A percentile compares a stretch with the other conserved stretches of the same genome.
Evolutionary conservation across 2,113 vertebrate genomes (phyloP).

Genomic region (Centropristis striata): DNA sequence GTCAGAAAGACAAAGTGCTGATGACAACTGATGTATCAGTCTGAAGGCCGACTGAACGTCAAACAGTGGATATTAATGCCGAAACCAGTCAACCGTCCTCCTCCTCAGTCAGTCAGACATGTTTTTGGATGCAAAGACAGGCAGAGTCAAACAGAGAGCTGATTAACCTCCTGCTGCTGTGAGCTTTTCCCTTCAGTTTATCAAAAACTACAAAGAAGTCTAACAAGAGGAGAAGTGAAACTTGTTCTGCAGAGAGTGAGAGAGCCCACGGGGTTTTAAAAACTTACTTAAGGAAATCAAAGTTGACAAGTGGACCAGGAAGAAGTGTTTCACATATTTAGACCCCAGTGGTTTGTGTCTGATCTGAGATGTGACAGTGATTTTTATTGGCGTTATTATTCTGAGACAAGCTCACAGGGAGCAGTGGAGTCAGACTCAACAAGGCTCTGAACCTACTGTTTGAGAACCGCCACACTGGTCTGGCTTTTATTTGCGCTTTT

Average conservation of each 20-base stretch:
- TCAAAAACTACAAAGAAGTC: constrained; percentile 5
- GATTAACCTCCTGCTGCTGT: constrained; percentile 33
- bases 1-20: neutral
- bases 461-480: neutral
- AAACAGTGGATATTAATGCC: constrained; percentile 20
- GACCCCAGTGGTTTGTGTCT: constrained; percentile 20
- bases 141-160: constrained; percentile 26
- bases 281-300: constrained; percentile 24
- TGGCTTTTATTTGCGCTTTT: neutral
- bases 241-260: neutral
- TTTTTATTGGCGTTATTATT: constrained; percentile 31
- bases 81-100: neutral
- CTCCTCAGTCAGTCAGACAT: constrained; percentile 22
- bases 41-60: constrained; percentile 2
- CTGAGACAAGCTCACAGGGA: neutral
- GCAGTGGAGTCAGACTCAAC: neutral
- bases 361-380: constrained; percentile 35
- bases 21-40: constrained; percentile 26
- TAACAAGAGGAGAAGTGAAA: neutral
- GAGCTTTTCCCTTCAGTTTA: neutral
- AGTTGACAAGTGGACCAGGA: constrained; percentile 43
- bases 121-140: constrained; percentile 36
- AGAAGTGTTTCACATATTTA: constrained; percentile 25
- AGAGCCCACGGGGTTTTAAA: constrained; percentile 2
- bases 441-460: neutral